Conservation (phyloP, 2,113 vertebrate species). For the Ciconia stormi region DNA sequence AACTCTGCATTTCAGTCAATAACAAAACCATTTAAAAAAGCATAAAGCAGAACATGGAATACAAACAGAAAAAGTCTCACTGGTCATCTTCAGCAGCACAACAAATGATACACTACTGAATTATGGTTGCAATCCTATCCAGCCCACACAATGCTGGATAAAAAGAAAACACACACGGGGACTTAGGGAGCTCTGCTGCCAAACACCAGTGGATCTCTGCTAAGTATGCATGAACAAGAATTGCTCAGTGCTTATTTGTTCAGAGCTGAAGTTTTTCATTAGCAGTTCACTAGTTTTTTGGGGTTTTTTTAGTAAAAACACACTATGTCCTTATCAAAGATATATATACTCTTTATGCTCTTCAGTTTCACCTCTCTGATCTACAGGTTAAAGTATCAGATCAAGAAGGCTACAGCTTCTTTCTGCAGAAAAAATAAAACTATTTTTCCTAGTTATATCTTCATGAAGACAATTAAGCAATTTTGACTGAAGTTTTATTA, state of each 20-base stretch:
- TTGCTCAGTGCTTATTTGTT: background rate
- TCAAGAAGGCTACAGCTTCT: background rate
- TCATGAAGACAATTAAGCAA: background rate
- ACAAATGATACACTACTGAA: background rate
- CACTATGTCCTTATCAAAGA: background rate
- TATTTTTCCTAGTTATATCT: background rate
- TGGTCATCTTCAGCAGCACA: background rate
- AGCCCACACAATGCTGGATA: background rate
- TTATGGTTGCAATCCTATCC: background rate
- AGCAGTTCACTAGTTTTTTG: background rate
- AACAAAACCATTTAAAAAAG: background rate
- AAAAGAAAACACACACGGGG: background rate
- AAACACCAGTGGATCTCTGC: background rate
- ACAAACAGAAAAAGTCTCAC: background rate
- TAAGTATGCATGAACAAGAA: background rate
- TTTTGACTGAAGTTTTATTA: background rate
- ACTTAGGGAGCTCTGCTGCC: background rate
- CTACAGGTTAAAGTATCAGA: background rate
- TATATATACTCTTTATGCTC: background rate
- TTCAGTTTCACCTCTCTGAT: background rate
- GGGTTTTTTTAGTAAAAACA: background rate
- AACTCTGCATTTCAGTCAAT: background rate
- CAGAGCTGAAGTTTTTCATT: background rate
- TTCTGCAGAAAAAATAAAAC: background rate
- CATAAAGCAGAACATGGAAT: background rate